Base-by-base conservation (phyloP, 2,113 vertebrate species). In the Oncorhynchus kisutch region DNA sequence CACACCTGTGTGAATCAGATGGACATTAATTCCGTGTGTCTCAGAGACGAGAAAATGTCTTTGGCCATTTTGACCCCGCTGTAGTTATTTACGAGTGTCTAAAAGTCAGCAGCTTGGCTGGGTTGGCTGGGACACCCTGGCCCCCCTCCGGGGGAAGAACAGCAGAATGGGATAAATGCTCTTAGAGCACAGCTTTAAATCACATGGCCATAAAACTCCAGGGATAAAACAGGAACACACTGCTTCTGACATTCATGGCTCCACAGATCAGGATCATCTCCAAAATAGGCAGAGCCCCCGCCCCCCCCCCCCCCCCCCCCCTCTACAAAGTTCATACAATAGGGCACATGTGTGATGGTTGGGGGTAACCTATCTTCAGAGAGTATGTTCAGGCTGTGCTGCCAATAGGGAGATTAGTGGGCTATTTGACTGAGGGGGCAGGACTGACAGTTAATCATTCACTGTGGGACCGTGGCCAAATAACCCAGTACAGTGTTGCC, bases 341-440 rank as follows among this genome's bases (percentile, higher is more conserved):
- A 60, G 27, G 65, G 77, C 72, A 72, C 67, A 60, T 48, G 51
- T 74, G 70, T 81, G 64, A 34, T 16, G 8, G 59, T 80, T 72
- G 25, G 70, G 24, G 48, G 70, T 81, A 86, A 81, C 16, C 73
- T 77, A 48, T 73, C 65, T 81, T 45, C 39, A 45, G 81, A 71
- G 80, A 7, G 82, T 71, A 25, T 59, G 34, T 81, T 84, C 73
- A 65, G 34, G 71, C 67, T 67, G 84, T 88, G 71, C 67, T 70
- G 84, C 87, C 88, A 89, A 86, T 71, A 39, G 39, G 13, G 39
- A 80, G 71, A 54, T 81, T 84, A 77, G 83, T 74, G 29, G n/a
- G n/a, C 68, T 29, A 45, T 11, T 11, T 11, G 39, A 45, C 39
- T 11, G 2, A 45, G 9, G 39, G 39, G 39, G 3, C 9, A 45